phyloP scores from a whole-genome alignment of 2,113 vertebrate species.

The Cervus canadensis region DNA sequence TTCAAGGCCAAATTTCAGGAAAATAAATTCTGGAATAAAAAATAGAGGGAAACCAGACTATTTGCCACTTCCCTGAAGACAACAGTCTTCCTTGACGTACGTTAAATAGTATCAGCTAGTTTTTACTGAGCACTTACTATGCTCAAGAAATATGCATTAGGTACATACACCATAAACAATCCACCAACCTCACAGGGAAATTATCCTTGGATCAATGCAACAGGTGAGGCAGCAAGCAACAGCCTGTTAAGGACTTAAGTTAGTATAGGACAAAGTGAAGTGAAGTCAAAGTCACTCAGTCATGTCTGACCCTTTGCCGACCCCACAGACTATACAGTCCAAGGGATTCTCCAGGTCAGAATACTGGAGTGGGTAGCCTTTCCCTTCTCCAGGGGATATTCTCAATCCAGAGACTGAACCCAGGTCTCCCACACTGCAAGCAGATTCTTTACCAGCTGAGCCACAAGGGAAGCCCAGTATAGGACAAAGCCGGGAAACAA shows the following conservation, averaged over 20 bases:
- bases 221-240: neutral
- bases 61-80: neutral
- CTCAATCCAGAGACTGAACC: neutral
- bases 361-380: neutral
- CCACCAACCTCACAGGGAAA: neutral
- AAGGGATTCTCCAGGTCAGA: neutral
- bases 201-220: neutral
- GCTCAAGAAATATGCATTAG: neutral
- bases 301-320: neutral
- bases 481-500: neutral
- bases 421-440: neutral
- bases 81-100: neutral
- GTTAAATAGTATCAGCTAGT: neutral
- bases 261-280: neutral
- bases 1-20: neutral
- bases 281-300: neutral
- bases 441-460: neutral
- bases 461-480: neutral
- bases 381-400: neutral
- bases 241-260: neutral
- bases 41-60: neutral
- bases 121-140: neutral
- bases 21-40: neutral
- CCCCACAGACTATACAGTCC: accelerated
- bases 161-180: neutral